A percentile compares a stretch with the other conserved stretches of the same genome.
These are phyloP conservation scores for Simalia tracyae DNA, from an alignment of 2,797 vertebrate genomes.

Conservation along the genomic window DNA sequence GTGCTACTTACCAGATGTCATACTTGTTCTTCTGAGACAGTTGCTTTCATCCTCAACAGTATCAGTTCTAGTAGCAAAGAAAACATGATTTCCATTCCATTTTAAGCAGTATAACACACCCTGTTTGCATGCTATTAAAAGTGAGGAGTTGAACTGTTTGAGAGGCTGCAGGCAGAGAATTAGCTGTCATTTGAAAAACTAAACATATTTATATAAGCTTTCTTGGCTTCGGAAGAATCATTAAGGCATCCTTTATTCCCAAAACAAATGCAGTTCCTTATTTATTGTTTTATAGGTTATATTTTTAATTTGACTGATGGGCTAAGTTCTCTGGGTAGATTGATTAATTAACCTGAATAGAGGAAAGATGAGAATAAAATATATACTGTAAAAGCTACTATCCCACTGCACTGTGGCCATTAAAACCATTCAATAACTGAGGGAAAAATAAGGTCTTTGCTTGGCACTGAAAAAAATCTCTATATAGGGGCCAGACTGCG, in stretches of 20 bases:
- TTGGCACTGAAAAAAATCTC: not conserved
- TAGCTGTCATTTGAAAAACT: conserved; percentile 40
- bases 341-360: not conserved
- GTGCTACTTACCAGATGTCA: conserved; percentile 68
- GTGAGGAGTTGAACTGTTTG: conserved; percentile 48
- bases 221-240: conserved; percentile 29
- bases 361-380: not conserved
- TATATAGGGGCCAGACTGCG: not conserved
- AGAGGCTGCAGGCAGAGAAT: conserved; percentile 56
- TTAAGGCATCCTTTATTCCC: conserved; percentile 23
- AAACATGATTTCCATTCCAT: conserved; percentile 63
- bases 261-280: not conserved
- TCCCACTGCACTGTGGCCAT: not conserved
- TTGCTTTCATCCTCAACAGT: conserved; percentile 68
- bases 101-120: conserved; percentile 53
- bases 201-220: conserved; percentile 48
- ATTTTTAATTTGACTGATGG: not conserved
- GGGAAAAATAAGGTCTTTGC: not conserved
- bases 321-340: not conserved
- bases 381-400: not conserved
- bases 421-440: not conserved
- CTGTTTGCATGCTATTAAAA: conserved; percentile 58
- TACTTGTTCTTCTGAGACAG: conserved; percentile 66
- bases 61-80: conserved; percentile 61
- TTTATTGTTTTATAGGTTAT: not conserved